Percentiles rank a stretch among this genome's conserved stretches.
Conservation (phyloP, 2,888 invertebrate species). For the Drosophila mulleri region DNA sequence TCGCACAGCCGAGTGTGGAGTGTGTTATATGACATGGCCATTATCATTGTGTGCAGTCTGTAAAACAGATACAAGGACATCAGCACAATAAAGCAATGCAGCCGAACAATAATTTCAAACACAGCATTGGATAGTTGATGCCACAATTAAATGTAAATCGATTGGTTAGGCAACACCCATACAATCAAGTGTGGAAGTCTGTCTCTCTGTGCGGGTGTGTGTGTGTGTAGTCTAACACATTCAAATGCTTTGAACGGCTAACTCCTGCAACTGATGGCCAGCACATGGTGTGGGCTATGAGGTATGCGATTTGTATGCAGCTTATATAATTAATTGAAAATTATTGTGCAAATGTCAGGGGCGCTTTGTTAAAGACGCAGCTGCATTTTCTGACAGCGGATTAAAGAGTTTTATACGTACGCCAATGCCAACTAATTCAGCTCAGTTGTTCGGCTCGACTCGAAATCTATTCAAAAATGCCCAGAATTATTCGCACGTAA, state of each 20-base stretch:
- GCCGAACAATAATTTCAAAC: conserved; percentile 71
- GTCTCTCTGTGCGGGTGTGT: background rate
- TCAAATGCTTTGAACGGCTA: conserved; percentile 26
- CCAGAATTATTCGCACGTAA: conserved; percentile 54
- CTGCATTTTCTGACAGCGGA: conserved; percentile 19
- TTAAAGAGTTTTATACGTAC: conserved; percentile 9
- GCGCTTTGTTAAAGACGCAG: conserved; percentile 31
- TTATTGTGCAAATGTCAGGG: conserved; percentile 51
- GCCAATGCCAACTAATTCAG: conserved; percentile 24
- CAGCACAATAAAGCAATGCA: conserved; percentile 44
- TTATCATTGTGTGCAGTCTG: conserved; percentile 39
- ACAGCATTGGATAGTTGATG: conserved; percentile 67
- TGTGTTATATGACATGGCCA: conserved; percentile 51
- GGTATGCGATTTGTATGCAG: conserved; percentile 14
- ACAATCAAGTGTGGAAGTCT: conserved; percentile 14
- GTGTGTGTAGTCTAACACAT: conserved; percentile 24
- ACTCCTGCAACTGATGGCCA: conserved; percentile 32
- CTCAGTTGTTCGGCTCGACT: conserved; percentile 10
- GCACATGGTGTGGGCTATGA: background rate
- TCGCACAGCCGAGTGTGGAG: conserved; percentile 11
- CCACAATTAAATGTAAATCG: conserved; percentile 79
- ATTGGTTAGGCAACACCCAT: conserved; percentile 47
- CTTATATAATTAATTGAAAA: conserved; percentile 62
- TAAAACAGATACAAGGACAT: conserved; percentile 38
- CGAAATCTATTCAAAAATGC: conserved; percentile 35